Percentiles rank a stretch among this genome's conserved stretches.
phyloP scores from a whole-genome alignment of 2,113 vertebrate genomes.

The Burhinus bistriatus region DNA sequence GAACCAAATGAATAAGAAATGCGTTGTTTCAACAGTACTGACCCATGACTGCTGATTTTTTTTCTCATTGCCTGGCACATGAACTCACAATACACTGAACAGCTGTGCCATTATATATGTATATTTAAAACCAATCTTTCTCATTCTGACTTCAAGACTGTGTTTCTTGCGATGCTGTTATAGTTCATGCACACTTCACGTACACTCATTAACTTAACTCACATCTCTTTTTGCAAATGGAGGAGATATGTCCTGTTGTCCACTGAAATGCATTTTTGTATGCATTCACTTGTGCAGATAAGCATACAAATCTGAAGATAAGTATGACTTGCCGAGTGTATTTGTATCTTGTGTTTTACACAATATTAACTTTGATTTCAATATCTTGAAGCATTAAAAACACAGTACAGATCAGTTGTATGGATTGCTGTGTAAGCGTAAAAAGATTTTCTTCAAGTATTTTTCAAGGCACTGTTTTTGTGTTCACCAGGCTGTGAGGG shows the following conservation, averaged over 20 bases:
- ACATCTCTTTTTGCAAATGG: neutral
- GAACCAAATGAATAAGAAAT: conserved; percentile 26
- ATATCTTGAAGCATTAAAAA: neutral
- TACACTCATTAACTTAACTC: neutral
- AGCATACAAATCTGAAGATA: neutral
- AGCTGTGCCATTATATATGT: neutral
- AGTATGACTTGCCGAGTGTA: neutral
- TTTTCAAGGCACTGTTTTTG: neutral
- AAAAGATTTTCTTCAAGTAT: neutral
- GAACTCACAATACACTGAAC: neutral
- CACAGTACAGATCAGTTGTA: neutral
- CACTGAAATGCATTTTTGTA: neutral
- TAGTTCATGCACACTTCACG: neutral
- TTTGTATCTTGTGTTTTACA: neutral
- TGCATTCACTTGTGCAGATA: neutral
- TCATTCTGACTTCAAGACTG: neutral
- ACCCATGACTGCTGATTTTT: neutral
- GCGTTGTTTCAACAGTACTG: neutral
- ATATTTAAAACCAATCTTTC: neutral
- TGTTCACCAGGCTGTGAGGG: neutral
- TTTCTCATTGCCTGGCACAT: neutral
- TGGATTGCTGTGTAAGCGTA: neutral
- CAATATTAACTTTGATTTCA: neutral
- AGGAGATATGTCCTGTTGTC: neutral
- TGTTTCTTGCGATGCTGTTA: neutral